Conservation (phyloP, 2,888 invertebrate species). For the Spilarctia lutea region DNA sequence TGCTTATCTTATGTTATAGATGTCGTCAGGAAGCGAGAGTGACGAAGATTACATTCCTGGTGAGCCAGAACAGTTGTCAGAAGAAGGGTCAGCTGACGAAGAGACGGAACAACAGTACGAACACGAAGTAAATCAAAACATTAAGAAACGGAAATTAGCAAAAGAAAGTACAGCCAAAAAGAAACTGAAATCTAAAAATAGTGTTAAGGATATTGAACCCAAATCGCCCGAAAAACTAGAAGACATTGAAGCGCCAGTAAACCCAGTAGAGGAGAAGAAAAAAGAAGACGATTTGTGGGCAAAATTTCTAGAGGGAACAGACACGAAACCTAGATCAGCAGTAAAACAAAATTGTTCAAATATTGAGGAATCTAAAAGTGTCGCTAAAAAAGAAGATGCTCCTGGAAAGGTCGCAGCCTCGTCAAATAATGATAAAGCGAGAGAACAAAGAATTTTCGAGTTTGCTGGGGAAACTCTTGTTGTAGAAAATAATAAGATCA, state of each 20-base stretch:
- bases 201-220: slow-evolving; percentile 60
- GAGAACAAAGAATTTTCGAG: slow-evolving; percentile 91
- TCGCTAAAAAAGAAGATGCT: slow-evolving; percentile 34
- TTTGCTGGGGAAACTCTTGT: slow-evolving; percentile 95
- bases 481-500: slow-evolving; percentile 77
- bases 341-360: slow-evolving; percentile 50
- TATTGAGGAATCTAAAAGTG: slow-evolving; percentile 42
- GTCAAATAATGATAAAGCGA: slow-evolving; percentile 80
- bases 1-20: slow-evolving; percentile 60
- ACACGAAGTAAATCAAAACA: slow-evolving; percentile 75
- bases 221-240: slow-evolving; percentile 48
- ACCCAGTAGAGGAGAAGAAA: slow-evolving; percentile 89
- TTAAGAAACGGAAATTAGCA: slow-evolving; percentile 70
- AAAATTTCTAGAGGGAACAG: slow-evolving; percentile 91
- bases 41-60: slow-evolving; percentile 93
- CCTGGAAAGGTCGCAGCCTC: slow-evolving; percentile 35
- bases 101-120: slow-evolving; percentile 87
- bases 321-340: slow-evolving; percentile 70
- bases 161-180: slow-evolving; percentile 61
- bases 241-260: slow-evolving; percentile 60
- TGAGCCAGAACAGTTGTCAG: slow-evolving; percentile 88
- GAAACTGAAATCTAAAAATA: slow-evolving; percentile 63
- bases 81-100: slow-evolving; percentile 89
- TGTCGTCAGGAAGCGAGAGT: slow-evolving; percentile 90
- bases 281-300: slow-evolving; percentile 93